phyloP scores from a whole-genome alignment of 2,113 vertebrate genomes.

The Uria aalge region DNA sequence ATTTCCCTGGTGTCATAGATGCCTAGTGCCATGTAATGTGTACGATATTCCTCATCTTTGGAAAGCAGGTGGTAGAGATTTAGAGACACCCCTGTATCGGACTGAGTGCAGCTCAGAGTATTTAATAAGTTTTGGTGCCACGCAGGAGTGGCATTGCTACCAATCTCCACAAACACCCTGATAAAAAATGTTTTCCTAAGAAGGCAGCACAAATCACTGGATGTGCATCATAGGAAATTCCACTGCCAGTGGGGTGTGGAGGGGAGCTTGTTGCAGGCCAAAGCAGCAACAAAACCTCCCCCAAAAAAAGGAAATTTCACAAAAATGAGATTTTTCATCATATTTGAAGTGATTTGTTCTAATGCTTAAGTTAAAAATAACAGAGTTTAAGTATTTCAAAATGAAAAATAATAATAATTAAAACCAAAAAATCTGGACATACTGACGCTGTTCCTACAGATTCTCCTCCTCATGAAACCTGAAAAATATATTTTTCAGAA shows the following conservation, averaged over 20 bases:
- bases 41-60: background rate
- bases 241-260: fast-evolving
- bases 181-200: background rate
- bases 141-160: fast-evolving
- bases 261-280: background rate
- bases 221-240: background rate
- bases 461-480: background rate
- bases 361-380: background rate
- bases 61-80: background rate
- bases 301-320: background rate
- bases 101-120: background rate
- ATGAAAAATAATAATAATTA: background rate
- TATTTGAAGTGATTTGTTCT: background rate
- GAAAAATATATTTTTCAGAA: background rate
- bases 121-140: background rate
- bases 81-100: background rate
- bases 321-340: background rate
- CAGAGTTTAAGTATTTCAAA: background rate
- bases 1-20: background rate
- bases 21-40: background rate
- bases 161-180: background rate
- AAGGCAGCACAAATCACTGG: background rate
- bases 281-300: background rate
- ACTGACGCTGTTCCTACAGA: background rate
- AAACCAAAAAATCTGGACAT: background rate